phyloP scores from a whole-genome alignment of 2,888 invertebrate genomes.

The Drosophila parthenogenetica region DNA sequence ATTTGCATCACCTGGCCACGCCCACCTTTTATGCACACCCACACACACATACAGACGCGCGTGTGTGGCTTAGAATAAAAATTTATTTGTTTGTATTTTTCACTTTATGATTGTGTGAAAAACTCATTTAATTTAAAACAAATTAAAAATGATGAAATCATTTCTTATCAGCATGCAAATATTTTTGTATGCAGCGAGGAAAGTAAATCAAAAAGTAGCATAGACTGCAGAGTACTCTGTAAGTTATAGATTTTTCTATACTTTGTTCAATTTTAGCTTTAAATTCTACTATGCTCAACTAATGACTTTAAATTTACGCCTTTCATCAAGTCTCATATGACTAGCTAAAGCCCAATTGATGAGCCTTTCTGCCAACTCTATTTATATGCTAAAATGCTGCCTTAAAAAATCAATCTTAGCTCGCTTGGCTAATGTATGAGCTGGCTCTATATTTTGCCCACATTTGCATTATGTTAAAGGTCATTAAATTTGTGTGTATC shows the following conservation, averaged over 20 bases:
- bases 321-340: neutral
- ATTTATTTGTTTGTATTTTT: conserved; percentile 27
- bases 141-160: conserved; percentile 70
- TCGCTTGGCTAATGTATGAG: no score
- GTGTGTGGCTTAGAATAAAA: conserved; percentile 26
- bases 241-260: no score
- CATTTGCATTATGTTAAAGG: conserved; percentile 45
- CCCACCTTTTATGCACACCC: conserved; percentile 1
- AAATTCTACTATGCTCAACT: no score
- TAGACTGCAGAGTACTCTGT: neutral
- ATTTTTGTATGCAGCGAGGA: conserved; percentile 3
- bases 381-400: neutral
- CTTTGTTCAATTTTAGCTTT: no score
- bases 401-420: neutral
- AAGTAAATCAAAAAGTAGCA: neutral
- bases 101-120: conserved; percentile 62
- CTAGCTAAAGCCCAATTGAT: neutral
- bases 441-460: conserved; percentile 24
- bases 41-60: conserved; percentile 2
- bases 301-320: neutral
- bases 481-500: conserved; percentile 45
- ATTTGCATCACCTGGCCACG: conserved; percentile 54
- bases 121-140: conserved; percentile 79
- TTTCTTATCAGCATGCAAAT: conserved; percentile 42
- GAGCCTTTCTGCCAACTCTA: neutral